phyloP scores from a whole-genome alignment of 2,113 vertebrate genomes.

The Willisornis vidua region DNA sequence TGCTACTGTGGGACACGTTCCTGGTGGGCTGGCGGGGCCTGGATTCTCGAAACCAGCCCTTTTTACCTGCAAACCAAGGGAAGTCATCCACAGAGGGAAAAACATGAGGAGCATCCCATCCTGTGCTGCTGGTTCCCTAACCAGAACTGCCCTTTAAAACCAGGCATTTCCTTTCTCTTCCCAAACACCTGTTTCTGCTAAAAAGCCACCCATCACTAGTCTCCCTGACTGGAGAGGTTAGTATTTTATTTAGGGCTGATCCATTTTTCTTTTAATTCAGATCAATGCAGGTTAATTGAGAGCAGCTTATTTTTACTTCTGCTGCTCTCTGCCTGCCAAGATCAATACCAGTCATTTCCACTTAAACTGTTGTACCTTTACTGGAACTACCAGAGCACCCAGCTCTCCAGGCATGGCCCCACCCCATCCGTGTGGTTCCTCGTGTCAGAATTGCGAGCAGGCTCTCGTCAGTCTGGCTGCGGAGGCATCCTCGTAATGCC shows the following conservation, averaged over 20 bases:
- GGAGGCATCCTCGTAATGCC: constrained; percentile 30
- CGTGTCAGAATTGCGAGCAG: not conserved
- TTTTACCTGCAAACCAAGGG: not conserved
- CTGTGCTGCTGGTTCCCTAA: not conserved
- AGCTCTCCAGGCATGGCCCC: not conserved
- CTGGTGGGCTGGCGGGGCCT: not conserved
- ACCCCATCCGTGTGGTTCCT: not conserved
- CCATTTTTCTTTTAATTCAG: constrained; percentile 71
- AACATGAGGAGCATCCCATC: fast-evolving
- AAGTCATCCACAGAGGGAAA: not conserved
- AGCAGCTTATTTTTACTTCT: constrained; percentile 73
- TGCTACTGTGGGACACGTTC: not conserved
- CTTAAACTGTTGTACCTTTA: constrained; percentile 68
- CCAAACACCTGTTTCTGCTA: not conserved
- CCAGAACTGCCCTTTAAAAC: not conserved
- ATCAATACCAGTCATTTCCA: constrained; percentile 74
- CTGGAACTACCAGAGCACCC: constrained; percentile 53
- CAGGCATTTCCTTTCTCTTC: not conserved
- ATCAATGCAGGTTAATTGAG: constrained; percentile 72
- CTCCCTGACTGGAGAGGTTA: not conserved
- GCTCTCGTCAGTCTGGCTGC: constrained; percentile 11
- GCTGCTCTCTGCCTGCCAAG: constrained; percentile 55
- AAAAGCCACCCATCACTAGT: not conserved
- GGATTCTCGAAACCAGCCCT: not conserved
- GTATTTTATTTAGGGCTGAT: constrained; percentile 38